Conservation (phyloP, 2,797 vertebrate species). For the Hydrolagus colliei region DNA sequence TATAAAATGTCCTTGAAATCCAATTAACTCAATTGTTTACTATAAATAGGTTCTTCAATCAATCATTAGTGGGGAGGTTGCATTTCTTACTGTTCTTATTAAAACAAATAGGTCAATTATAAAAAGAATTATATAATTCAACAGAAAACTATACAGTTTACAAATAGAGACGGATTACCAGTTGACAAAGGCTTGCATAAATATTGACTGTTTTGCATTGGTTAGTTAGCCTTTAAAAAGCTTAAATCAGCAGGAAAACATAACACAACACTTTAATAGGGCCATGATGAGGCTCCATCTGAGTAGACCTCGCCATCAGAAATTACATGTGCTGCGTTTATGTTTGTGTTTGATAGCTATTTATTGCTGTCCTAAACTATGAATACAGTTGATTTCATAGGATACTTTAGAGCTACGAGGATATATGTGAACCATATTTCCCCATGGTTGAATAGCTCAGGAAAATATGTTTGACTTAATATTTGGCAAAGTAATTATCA, state of each 20-base stretch:
- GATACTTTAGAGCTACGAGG: background rate
- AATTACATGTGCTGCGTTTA: background rate
- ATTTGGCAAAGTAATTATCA: background rate
- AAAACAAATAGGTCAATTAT: background rate
- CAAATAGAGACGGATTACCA: background rate
- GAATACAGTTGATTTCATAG: background rate
- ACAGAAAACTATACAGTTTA: background rate
- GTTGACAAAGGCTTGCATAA: background rate
- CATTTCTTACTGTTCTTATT: background rate
- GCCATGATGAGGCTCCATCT: background rate
- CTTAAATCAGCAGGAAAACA: background rate
- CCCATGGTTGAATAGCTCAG: background rate
- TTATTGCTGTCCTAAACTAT: background rate
- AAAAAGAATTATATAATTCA: background rate
- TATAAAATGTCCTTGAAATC: background rate
- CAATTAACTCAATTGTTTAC: background rate
- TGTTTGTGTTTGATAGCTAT: slow-evolving; percentile 10
- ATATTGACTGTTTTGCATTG: background rate
- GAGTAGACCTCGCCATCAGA: background rate
- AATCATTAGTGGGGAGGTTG: background rate
- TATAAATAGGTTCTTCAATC: background rate
- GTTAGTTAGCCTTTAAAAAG: background rate
- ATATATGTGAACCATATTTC: background rate
- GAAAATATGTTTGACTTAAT: background rate
- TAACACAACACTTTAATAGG: background rate